A percentile compares a stretch with the other conserved stretches of the same genome.
phyloP scores from a whole-genome alignment of 2,113 vertebrate species.

The Plecotus auritus region DNA sequence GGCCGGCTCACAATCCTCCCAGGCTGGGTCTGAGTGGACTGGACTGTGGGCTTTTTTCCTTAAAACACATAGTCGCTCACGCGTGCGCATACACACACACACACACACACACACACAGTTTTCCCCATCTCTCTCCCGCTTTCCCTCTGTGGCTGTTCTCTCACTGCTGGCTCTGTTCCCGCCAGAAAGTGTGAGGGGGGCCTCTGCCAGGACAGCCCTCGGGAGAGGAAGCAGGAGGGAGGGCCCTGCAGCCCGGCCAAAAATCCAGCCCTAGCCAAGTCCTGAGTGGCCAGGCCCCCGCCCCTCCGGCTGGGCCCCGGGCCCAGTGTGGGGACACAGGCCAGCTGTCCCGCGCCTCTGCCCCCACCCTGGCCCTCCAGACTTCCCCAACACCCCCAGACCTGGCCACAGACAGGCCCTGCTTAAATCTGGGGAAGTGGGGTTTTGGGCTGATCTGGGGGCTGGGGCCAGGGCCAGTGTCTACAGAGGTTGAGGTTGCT shows the following conservation, averaged over 20 bases:
- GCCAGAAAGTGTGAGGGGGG: slow-evolving; percentile 70
- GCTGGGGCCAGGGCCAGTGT: not conserved
- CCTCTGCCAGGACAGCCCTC: slow-evolving; percentile 70
- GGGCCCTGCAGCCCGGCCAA: slow-evolving; percentile 48
- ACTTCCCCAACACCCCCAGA: slow-evolving; percentile 35
- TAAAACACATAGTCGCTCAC: not conserved
- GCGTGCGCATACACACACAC: not conserved
- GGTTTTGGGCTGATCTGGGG: not conserved
- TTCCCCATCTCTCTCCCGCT: slow-evolving; percentile 81
- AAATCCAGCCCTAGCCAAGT: slow-evolving; percentile 68
- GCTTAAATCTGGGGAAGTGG: not conserved
- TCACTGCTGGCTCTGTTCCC: slow-evolving; percentile 80
- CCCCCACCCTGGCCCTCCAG: slow-evolving; percentile 53
- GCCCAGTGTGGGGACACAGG: slow-evolving; percentile 71
- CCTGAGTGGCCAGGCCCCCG: slow-evolving; percentile 63
- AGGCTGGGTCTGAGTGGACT: slow-evolving; percentile 80
- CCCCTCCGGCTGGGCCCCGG: slow-evolving; percentile 69
- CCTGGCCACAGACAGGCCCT: slow-evolving; percentile 1
- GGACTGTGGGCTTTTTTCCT: slow-evolving; percentile 76
- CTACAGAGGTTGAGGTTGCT: not conserved
- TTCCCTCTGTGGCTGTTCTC: slow-evolving; percentile 78
- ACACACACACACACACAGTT: not conserved
- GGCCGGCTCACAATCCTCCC: slow-evolving; percentile 82
- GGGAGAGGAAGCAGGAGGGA: slow-evolving; percentile 66
- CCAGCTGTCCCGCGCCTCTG: slow-evolving; percentile 61